These are phyloP conservation scores for Theonella swinhoei DNA, from an alignment of 37 sponge, comb jelly and placozoan genomes.

Conservation along the genomic window DNA sequence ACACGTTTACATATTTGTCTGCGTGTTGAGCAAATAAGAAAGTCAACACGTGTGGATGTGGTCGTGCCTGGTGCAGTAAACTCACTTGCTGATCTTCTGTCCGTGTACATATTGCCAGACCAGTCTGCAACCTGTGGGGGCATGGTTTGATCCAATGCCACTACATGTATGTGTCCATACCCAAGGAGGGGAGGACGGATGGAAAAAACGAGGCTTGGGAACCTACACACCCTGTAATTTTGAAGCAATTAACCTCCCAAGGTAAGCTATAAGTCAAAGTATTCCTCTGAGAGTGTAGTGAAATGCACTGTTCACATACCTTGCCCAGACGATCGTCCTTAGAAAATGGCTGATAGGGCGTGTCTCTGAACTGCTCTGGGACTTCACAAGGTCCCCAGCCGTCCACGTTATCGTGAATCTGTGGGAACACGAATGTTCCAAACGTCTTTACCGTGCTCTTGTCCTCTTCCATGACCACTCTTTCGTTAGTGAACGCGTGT, in stretches of 20 bases:
- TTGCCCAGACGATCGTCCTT: constrained; percentile 94
- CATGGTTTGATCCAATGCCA: too few relatives aligned
- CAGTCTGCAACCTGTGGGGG: constrained; percentile 93
- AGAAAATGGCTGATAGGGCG: constrained; percentile 96
- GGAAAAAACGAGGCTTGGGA: too few relatives aligned
- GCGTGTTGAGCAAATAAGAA: too few relatives aligned
- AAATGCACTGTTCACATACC: too few relatives aligned
- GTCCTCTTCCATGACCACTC: not conserved
- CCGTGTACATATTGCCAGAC: constrained; percentile 85
- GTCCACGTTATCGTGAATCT: constrained; percentile 78
- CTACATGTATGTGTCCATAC: too few relatives aligned
- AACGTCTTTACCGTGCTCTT: not conserved
- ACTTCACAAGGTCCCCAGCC: constrained; percentile 95
- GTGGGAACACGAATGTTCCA: constrained; percentile 51
- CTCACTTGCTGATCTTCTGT: constrained; percentile 77
- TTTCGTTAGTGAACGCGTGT: too few relatives aligned
- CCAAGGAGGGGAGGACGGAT: too few relatives aligned
- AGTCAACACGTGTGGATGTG: not conserved
- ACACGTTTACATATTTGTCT: constrained; percentile 76
- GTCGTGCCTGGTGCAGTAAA: not conserved
- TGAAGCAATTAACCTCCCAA: too few relatives aligned
- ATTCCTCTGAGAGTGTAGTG: too few relatives aligned
- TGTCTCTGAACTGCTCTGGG: constrained; percentile 90
- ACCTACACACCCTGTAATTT: too few relatives aligned
- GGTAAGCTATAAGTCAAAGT: too few relatives aligned